Base-by-base conservation (phyloP, 2,797 vertebrate genomes). In the Philypnodon macrostomus region DNA sequence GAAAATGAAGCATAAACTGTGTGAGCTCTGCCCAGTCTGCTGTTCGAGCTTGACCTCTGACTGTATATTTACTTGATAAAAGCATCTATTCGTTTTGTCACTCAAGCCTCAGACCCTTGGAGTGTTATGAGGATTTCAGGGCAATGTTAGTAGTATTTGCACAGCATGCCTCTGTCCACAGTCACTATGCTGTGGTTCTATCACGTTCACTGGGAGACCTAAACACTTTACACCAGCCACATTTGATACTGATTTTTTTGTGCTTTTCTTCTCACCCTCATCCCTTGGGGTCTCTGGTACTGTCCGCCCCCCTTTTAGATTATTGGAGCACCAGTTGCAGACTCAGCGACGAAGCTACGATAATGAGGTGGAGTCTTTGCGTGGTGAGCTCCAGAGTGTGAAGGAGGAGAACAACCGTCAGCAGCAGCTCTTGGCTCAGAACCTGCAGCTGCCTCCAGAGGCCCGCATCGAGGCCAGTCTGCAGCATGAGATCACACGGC, bases 321-420 rank as follows among this genome's bases (percentile, higher is more conserved):
- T 99, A 46, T 77, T 99, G 86, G 95, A 98, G 84, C 92, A 92
- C 14, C 97, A 99, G 84, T 86, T 98, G 42, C 96, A 98, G 87
- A 75, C 90, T 0, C 95, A 97, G 90, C 92, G 90, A 65, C 92
- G 93, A 77, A 88, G 86, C 67, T 91, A 96, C 0, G 95, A 99
- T 48, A 92, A 85, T 0, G 94, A 97, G 57, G 81, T 94, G 50
- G 97, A 98, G 37, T 77, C 84, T 0, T 70, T 98, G 58, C 91
- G 93, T 0, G 92, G 94, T 1, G 95, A 99, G 82, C 88, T 98
- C 77, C 95, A 98, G 76, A 91, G 92, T 50, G 86, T 98, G 49
- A 98, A 98, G 77, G 96, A 98, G 41, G 97, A 98, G 35, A 98
- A 96, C 77, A 95, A 96, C 32, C 91, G 94, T 5, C 96, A 99